Evolutionary conservation across 2,888 invertebrate species (phyloP), one percentile per base, ranked within the genome.

Genomic region (Branchipolynoe longqiensis): DNA sequence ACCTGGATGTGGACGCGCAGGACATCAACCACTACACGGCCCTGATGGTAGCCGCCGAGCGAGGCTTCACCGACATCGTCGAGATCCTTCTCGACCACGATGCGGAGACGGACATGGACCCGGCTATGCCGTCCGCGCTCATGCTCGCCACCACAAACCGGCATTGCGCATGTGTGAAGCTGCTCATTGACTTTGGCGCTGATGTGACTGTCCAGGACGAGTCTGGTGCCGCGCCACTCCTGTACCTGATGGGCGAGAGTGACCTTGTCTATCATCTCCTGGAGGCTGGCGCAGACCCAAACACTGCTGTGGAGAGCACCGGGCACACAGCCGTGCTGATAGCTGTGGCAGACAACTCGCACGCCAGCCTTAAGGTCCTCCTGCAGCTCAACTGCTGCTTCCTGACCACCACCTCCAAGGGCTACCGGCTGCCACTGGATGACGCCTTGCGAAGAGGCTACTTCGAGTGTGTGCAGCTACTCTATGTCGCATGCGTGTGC

Each of bases 231-330:
- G 18, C 81, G n/a, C 64, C 85, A 28, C 62, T 85, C 25, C 56
- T 85, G 6, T 82, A 82, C 40, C 82, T 78, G 14, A 48, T 64
- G n/a, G 56, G 69, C 18, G 62, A 59, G 64, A 22, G 8, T n/a
- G 18, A 33, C 33, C 22, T 58, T 8, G 36, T 82, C n/a, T 40
- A 62, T 18, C 62, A 81, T 41, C 64, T 85, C n/a, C 28, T 85
- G 48, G 54, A 82, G 22, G 62, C 81, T 12, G 85, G 85, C 6
- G 85, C 85, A 4, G 85, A 85, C 40, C 85, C 85, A 14, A 82
- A 82, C 38, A 25, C 64, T 14, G 40, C 22, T 12, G 69, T 54
- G 25, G 22, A 8, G 28, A n/a, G 14, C 48, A 48, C 78, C 1
- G 41, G 54, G 3, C 78, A 48, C 14, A 78, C 48, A 8, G 25